Conservation (phyloP, 2,113 vertebrate genomes). For the Fregata magnificens region DNA sequence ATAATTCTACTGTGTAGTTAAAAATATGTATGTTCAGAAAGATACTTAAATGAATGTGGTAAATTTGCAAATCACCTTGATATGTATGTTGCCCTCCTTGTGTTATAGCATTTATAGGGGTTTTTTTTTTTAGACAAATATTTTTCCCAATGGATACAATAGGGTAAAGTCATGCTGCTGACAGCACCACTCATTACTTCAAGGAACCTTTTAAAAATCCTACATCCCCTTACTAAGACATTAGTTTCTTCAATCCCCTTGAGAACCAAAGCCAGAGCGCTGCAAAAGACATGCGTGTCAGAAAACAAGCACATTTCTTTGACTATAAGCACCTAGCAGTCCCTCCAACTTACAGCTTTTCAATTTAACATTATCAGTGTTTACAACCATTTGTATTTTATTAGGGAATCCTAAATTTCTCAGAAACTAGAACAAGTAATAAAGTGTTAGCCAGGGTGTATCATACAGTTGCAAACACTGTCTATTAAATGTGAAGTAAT, state of each 20-base stretch:
- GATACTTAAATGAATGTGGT: neutral
- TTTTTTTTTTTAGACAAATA: neutral
- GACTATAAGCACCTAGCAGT: neutral
- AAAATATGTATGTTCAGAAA: neutral
- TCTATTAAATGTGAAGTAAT: neutral
- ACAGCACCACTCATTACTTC: neutral
- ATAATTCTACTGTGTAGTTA: neutral
- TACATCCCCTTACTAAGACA: neutral
- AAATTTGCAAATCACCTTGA: neutral
- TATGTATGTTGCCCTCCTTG: neutral
- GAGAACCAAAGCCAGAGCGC: neutral
- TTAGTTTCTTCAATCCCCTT: neutral
- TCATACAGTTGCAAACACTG: neutral
- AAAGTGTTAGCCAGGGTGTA: neutral
- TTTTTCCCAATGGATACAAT: neutral
- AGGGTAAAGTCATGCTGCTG: neutral
- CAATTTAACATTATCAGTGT: neutral
- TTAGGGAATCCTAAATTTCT: neutral
- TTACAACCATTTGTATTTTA: neutral
- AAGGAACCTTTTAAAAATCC: neutral
- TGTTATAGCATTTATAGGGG: neutral
- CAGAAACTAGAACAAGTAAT: neutral
- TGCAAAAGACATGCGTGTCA: fast-evolving
- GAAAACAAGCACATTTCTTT: neutral
- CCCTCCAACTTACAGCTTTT: neutral